A percentile compares a stretch with the other conserved stretches of the same genome.
Conservation (phyloP, 2,797 vertebrate species). For the Rhinichthys osculus region DNA sequence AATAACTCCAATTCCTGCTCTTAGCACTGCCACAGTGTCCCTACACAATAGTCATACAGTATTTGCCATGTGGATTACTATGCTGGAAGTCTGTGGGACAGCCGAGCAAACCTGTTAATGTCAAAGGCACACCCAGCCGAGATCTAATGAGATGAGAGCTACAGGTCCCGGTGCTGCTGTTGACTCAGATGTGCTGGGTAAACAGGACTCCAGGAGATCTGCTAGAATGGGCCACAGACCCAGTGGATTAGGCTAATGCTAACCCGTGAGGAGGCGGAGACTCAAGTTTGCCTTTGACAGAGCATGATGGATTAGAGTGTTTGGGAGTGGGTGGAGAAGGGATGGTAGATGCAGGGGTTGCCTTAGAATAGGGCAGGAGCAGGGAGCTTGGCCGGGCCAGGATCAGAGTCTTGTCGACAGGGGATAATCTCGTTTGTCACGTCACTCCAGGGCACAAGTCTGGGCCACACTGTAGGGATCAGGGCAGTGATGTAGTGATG, state of each 20-base stretch:
- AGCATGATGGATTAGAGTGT: constrained; percentile 83
- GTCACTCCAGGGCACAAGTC: constrained; percentile 73
- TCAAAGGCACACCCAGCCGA: constrained; percentile 51
- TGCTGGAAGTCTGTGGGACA: constrained; percentile 36
- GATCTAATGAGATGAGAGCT: constrained; percentile 53
- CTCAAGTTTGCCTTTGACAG: constrained; percentile 79
- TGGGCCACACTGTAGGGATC: constrained; percentile 58
- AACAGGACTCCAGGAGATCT: constrained; percentile 78
- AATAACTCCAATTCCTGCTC: background rate
- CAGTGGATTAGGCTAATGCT: constrained; percentile 87
- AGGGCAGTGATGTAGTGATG: constrained; percentile 42
- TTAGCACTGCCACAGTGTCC: background rate
- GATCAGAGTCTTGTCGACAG: constrained; percentile 83
- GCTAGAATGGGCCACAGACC: constrained; percentile 74
- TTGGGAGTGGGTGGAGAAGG: constrained; percentile 48
- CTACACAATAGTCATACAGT: constrained; percentile 23
- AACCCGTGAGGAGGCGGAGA: constrained; percentile 70
- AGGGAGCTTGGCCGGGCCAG: constrained; percentile 59
- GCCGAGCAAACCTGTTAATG: constrained; percentile 50
- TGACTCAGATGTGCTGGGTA: constrained; percentile 86
- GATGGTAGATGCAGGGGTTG: constrained; percentile 60
- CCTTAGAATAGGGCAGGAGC: constrained; percentile 62
- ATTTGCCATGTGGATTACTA: constrained; percentile 44
- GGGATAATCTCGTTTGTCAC: constrained; percentile 84
- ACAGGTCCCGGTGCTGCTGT: constrained; percentile 68